Evolutionary conservation across 2,797 vertebrate genomes (phyloP).

Genomic region (Phataginus tetradactyla): DNA sequence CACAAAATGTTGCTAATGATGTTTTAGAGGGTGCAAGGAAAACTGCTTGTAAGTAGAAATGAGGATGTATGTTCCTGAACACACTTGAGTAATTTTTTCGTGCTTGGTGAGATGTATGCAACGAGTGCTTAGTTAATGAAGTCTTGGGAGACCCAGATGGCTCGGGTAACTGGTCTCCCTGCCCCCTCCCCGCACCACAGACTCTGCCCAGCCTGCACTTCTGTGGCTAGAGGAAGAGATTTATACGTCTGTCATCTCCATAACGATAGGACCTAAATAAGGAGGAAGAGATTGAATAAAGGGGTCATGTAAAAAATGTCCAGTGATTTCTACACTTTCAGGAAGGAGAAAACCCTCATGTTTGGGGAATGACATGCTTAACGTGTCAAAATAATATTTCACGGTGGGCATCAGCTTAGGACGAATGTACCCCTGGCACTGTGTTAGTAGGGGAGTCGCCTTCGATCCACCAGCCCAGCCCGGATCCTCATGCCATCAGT

Average conservation of each 20-base stretch:
- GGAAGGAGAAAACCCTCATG: neutral
- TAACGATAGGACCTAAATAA: neutral
- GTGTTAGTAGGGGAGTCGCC: neutral
- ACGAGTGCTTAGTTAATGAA: neutral
- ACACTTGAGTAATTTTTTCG: slow-evolving; percentile 19
- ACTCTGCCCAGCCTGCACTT: slow-evolving; percentile 30
- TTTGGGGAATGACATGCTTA: neutral
- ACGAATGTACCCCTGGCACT: neutral
- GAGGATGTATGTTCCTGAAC: slow-evolving; percentile 11
- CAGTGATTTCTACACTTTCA: neutral
- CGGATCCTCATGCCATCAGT: neutral
- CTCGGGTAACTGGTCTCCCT: slow-evolving; percentile 47
- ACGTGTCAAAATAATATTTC: neutral
- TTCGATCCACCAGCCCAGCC: neutral
- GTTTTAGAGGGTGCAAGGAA: neutral
- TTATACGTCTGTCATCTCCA: slow-evolving; percentile 24
- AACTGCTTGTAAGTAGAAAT: neutral
- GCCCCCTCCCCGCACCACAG: neutral
- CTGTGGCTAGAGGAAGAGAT: slow-evolving; percentile 58
- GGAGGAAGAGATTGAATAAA: slow-evolving; percentile 31
- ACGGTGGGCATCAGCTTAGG: fast-evolving
- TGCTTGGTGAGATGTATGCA: neutral
- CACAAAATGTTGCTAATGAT: slow-evolving; percentile 52
- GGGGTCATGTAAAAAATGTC: neutral
- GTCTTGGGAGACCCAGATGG: neutral